Evolutionary conservation across 2,797 vertebrate genomes (phyloP).

Genomic region (Gymnothorax reevesii): DNA sequence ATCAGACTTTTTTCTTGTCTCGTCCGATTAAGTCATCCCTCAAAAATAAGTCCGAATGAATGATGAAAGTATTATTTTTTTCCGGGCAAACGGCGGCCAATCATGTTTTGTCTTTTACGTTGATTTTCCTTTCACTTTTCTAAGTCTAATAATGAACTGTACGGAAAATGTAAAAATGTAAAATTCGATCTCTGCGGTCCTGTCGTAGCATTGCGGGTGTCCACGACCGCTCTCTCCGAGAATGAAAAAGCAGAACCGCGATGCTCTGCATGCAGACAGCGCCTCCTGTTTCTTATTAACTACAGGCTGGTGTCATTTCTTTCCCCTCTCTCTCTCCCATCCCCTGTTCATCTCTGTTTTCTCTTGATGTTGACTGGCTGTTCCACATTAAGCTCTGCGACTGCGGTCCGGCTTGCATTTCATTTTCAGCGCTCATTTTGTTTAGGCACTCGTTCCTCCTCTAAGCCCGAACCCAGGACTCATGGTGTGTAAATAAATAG

Average conservation of each 20-base stretch:
- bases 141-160: constrained; percentile 74
- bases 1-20: constrained; percentile 11
- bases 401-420: constrained; percentile 77
- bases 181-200: constrained; percentile 65
- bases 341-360: constrained; percentile 51
- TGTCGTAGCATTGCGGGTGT: constrained; percentile 68
- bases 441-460: constrained; percentile 70
- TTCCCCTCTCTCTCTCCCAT: constrained; percentile 21
- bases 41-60: constrained; percentile 46
- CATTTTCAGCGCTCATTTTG: constrained; percentile 65
- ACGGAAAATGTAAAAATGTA: constrained; percentile 72
- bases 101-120: constrained; percentile 63
- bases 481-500: constrained; percentile 71
- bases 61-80: constrained; percentile 56
- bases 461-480: constrained; percentile 66
- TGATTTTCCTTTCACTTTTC: constrained; percentile 38
- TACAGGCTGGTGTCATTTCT: constrained; percentile 57
- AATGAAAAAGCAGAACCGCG: constrained; percentile 56
- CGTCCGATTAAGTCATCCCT: constrained; percentile 23
- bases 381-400: constrained; percentile 68
- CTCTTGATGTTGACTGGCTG: constrained; percentile 68
- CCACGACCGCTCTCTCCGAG: constrained; percentile 58
- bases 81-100: constrained; percentile 65
- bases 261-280: constrained; percentile 80
- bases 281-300: constrained; percentile 73